Percentiles rank a stretch among this genome's conserved stretches.
phyloP scores from a whole-genome alignment of 2,888 invertebrate species.

The Pediacus dermestoides region DNA sequence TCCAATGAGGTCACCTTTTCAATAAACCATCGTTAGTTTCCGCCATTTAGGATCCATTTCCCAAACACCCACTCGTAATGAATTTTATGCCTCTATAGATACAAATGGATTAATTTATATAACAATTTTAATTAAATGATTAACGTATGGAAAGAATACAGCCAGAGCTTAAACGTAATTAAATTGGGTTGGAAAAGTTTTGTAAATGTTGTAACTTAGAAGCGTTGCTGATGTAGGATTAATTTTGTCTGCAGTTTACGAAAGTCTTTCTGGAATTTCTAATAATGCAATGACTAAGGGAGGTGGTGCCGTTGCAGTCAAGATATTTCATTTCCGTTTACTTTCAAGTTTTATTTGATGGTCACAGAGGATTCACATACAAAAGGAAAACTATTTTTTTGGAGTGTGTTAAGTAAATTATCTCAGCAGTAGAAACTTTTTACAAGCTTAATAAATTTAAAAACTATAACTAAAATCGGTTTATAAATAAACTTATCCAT shows the following conservation, averaged over 20 bases:
- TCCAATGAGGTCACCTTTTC: not conserved
- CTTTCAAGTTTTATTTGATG: no score
- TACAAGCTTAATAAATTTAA: no score
- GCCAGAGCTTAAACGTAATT: slow-evolving; percentile 36
- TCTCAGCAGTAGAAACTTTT: no score
- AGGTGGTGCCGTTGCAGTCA: no score
- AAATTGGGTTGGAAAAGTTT: slow-evolving; percentile 35
- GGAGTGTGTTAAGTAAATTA: no score
- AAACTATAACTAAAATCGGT: no score
- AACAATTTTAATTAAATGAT: slow-evolving; percentile 43
- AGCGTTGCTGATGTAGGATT: slow-evolving; percentile 24
- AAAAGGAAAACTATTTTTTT: no score
- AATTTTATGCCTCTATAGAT: slow-evolving; percentile 34
- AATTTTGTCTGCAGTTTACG: slow-evolving; percentile 28
- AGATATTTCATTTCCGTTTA: no score
- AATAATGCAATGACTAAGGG: slow-evolving; percentile 25
- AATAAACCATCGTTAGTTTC: not conserved
- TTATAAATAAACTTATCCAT: no score
- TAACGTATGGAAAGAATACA: slow-evolving; percentile 42
- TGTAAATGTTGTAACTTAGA: slow-evolving; percentile 24
- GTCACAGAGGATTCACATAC: no score
- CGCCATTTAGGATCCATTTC: not conserved
- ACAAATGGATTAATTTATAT: slow-evolving; percentile 39
- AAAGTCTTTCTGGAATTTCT: slow-evolving; percentile 27
- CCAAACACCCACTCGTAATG: slow-evolving; percentile 21